Base-by-base conservation (phyloP, 1,140 invertebrate species). In the Drosophila chauvacae region DNA sequence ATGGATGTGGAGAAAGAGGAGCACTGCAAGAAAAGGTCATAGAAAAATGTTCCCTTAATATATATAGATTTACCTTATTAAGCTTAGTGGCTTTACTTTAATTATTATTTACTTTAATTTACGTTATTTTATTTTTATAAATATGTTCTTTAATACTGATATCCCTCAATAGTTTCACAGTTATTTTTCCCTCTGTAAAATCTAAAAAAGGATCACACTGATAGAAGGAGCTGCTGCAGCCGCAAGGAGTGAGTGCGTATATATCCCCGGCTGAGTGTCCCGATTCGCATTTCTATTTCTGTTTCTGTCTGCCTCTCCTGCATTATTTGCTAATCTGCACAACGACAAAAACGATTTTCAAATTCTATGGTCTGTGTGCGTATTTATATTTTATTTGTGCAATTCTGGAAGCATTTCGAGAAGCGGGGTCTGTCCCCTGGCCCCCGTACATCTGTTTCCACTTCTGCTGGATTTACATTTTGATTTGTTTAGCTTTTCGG, bases 351-450 rank as follows among this genome's bases (percentile, higher is more conserved):
- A 77, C 55, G 56, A 81, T 82, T 81, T 59, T 72, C 58, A 70
- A 80, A 80, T 59, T 77, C 47, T 64, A 71, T 71, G 60, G 60
- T 71, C 37, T 77, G 62, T 77, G 56, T 77, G 73, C 53, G 74
- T 77, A 77, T 77, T 68, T 77, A 68, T 68, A 77, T 77, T 77
- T 77, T 77, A 77, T 77, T 77, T 64, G 69, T 64, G 53, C 62
- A 59, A 69, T 77, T 77, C 61, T 44, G 7, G 61, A 76, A 76
- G 71, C 70, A 76, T 76, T 76, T 51, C 10, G 20, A 10, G 42
- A 3, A 28, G 26, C 18, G 48, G 18, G 18, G 5, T 14, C 20
- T 10, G 7, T 18, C 28, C 48, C 48, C 28, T 3, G 9, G 9
- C 28, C 11, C 42, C 30, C 50, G 1, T 26, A 14, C 57, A 62